Conservation (phyloP, 2,113 vertebrate genomes). For the Erpornis zantholeuca region DNA sequence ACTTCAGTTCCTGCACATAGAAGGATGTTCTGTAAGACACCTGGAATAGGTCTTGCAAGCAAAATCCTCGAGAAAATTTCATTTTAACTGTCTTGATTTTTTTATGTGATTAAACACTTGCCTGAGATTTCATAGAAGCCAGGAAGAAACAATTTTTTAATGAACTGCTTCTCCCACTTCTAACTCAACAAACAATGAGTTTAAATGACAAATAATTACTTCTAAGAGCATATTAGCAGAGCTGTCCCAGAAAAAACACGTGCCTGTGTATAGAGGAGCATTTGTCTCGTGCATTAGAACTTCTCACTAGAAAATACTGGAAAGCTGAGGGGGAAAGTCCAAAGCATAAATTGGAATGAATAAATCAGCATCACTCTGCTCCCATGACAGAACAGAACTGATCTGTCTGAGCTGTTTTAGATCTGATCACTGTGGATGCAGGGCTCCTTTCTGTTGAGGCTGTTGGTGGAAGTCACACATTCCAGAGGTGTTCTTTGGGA, state of each 20-base stretch:
- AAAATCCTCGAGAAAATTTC: neutral
- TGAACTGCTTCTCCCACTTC: neutral
- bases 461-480: neutral
- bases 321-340: neutral
- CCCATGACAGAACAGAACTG: neutral
- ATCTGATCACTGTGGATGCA: neutral
- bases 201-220: neutral
- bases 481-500: neutral
- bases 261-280: neutral
- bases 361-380: neutral
- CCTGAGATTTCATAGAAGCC: neutral
- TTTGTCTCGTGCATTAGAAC: neutral
- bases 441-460: neutral
- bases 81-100: neutral
- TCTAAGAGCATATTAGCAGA: neutral
- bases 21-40: neutral
- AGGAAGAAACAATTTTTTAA: neutral
- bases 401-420: neutral
- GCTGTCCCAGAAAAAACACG: neutral
- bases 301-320: neutral
- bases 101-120: neutral
- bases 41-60: neutral
- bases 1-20: neutral
- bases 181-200: neutral
- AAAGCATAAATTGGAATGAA: neutral